These are phyloP conservation scores for Ectemnius cavifrons DNA, from an alignment of 2,888 invertebrate genomes.

Conservation along the genomic window DNA sequence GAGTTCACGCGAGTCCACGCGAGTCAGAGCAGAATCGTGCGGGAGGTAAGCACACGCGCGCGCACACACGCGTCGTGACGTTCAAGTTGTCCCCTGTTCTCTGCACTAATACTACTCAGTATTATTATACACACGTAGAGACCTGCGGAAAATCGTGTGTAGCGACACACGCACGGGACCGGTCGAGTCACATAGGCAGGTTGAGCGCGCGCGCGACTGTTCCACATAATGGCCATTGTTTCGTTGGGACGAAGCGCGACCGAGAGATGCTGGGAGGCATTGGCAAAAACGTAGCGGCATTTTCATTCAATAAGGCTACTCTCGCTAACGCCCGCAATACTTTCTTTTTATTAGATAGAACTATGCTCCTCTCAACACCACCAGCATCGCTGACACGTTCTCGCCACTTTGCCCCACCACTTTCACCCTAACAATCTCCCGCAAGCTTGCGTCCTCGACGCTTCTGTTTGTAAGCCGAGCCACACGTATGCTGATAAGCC, in stretches of 20 bases:
- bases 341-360: too few species aligned
- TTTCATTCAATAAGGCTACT: constrained; percentile 72
- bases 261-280: constrained; percentile 61
- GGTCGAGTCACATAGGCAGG: constrained; percentile 20
- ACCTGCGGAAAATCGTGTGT: too few species aligned
- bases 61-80: too few species aligned
- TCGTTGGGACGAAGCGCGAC: constrained; percentile 54
- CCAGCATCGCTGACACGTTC: constrained; percentile 26
- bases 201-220: constrained; percentile 50
- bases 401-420: constrained; percentile 34
- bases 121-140: too few species aligned
- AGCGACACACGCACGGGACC: background rate
- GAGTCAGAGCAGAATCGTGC: background rate
- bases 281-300: constrained; percentile 70
- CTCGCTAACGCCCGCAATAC: constrained; percentile 20
- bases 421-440: too few species aligned
- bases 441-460: too few species aligned
- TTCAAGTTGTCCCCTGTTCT: too few species aligned
- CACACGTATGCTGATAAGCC: too few species aligned
- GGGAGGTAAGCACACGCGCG: background rate
- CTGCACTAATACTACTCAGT: too few species aligned
- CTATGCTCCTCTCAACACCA: too few species aligned
- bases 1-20: constrained; percentile 22
- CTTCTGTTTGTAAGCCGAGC: too few species aligned
- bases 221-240: constrained; percentile 75